Conservation (phyloP, 2,888 invertebrate species). For the Druceiella hillmani region DNA sequence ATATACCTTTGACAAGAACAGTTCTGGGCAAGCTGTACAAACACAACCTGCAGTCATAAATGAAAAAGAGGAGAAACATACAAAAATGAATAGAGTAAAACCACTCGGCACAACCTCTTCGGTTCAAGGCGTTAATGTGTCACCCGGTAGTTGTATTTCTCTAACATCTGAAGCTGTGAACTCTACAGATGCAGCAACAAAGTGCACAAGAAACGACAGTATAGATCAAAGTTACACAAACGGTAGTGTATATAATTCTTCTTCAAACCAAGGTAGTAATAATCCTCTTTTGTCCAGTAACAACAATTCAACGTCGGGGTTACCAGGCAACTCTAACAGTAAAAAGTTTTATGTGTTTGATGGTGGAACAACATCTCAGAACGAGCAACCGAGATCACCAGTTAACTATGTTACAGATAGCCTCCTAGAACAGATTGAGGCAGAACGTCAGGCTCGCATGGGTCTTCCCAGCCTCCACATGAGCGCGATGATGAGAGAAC, state of each 20-base stretch:
- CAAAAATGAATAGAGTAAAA: slow-evolving; percentile 32
- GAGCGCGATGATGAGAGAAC: slow-evolving; percentile 41
- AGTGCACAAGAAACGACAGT: slow-evolving; percentile 30
- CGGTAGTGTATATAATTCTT: slow-evolving; percentile 19
- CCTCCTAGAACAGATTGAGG: slow-evolving; percentile 45
- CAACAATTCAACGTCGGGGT: slow-evolving; percentile 42
- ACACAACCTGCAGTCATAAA: slow-evolving; percentile 38
- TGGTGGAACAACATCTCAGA: slow-evolving; percentile 37
- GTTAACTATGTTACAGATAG: slow-evolving; percentile 48
- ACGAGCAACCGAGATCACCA: slow-evolving; percentile 43
- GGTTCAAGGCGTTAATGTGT: slow-evolving; percentile 38
- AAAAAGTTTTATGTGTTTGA: slow-evolving; percentile 48
- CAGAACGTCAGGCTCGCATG: slow-evolving; percentile 44
- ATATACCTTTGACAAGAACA: slow-evolving; percentile 79
- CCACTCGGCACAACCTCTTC: slow-evolving; percentile 36
- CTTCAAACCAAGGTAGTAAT: slow-evolving; percentile 49
- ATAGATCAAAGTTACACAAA: slow-evolving; percentile 37
- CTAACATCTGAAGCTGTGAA: slow-evolving; percentile 41
- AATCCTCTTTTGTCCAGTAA: slow-evolving; percentile 46
- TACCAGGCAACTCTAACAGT: slow-evolving; percentile 42
- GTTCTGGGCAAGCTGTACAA: slow-evolving; percentile 44
- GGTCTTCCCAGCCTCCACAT: slow-evolving; percentile 49
- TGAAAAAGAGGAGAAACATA: slow-evolving; percentile 33
- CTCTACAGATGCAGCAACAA: slow-evolving; percentile 14
- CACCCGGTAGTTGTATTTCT: slow-evolving; percentile 46